Conservation (phyloP, 1,140 invertebrate genomes). For the Aphaenogaster rudis region DNA sequence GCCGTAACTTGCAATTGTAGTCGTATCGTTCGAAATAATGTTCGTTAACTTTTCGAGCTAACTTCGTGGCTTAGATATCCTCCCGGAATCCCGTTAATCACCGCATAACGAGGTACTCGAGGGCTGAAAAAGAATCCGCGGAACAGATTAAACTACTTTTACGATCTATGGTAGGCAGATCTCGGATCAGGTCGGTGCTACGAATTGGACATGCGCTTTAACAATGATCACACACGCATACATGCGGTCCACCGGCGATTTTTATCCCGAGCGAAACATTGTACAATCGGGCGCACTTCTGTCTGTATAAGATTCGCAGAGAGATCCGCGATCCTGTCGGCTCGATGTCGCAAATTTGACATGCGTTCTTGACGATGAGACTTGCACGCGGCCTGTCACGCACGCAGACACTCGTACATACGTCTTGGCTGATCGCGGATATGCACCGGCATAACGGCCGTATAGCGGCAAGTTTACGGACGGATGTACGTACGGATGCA, state of each 20-base stretch:
- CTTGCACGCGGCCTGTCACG: slow-evolving; percentile 15
- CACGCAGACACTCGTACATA: background rate
- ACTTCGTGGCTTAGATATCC: slow-evolving; percentile 11
- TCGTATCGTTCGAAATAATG: slow-evolving; percentile 43
- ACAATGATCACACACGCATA: no score
- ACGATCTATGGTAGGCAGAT: background rate
- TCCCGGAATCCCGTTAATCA: slow-evolving; percentile 26
- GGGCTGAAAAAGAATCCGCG: slow-evolving; percentile 20
- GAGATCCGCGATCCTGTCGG: background rate
- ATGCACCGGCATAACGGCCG: slow-evolving; percentile 60
- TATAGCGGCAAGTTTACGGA: slow-evolving; percentile 61
- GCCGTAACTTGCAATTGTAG: slow-evolving; percentile 40
- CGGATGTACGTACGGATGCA: slow-evolving; percentile 65
- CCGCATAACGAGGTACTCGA: slow-evolving; percentile 7
- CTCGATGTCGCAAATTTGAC: slow-evolving; percentile 28
- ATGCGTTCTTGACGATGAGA: background rate
- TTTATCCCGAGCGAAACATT: background rate
- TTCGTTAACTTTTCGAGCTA: slow-evolving; percentile 46
- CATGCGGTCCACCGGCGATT: background rate
- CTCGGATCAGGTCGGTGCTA: background rate
- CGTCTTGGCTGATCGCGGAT: slow-evolving; percentile 52
- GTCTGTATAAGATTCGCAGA: background rate
- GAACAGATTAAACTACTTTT: slow-evolving; percentile 30
- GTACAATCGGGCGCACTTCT: background rate
- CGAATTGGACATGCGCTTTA: background rate